Evolutionary conservation across 2,888 invertebrate genomes (phyloP), one percentile per base, ranked within the genome.

Genomic region (Argyra leucocephala): DNA sequence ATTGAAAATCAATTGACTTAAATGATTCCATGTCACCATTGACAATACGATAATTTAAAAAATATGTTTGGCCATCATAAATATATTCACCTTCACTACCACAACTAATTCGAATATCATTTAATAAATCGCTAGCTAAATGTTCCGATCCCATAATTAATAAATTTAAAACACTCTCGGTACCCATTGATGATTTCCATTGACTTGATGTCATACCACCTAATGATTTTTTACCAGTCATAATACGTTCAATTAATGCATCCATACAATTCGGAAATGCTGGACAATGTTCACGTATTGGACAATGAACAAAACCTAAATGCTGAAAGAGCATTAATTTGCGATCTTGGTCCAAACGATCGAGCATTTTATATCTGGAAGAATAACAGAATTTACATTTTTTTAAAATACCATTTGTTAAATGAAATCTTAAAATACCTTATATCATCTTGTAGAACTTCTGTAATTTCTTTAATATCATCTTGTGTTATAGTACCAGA

Each of bases 271-370:
- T 90, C 63, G 89, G 86, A 74, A 87, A 91, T 61, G 94, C 92
- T 18, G 95, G 95, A 76, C 97, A 97, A 77, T 96, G 93, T 78
- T 96, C 96, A 65, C 91, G 83, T 78, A 94, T 92, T 18, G 96
- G 96, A 78, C 93, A 93, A 81, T 96, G 95, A 65, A 96, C 91
- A 80, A 97, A 97, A 66, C 96, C 95, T 60, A 96, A 82, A 80
- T 96, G 96, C 78, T 96, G 95, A 74, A 96, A 91, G 67, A 98
- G 83, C 87, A 97, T 92, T 71, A 96, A 83, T 78, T 95, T 93
- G 69, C 98, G 83, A 76, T 97, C 96, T 80, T 96, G 95, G 81
- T 96, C 95, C 78, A 97, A 84, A 65, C 94, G 86, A 80, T 95
- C 93, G 75, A 98, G 83, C 79, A 93, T 89, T 81, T 95, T 94